Conservation (phyloP, 2,113 vertebrate species). For the Salminus brasiliensis region DNA sequence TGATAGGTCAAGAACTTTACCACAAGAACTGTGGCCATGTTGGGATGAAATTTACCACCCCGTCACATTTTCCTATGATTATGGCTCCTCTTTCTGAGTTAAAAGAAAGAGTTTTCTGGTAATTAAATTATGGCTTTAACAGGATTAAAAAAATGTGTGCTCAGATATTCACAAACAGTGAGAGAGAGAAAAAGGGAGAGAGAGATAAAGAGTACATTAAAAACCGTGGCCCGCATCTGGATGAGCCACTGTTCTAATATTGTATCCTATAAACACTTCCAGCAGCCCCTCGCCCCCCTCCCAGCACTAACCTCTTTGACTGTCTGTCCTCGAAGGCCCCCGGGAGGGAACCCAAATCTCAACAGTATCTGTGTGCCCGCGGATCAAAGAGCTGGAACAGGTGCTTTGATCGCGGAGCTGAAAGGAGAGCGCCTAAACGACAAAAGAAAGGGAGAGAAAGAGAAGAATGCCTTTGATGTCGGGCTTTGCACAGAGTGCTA, state of each 20-base stretch:
- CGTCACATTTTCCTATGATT: too few relatives aligned
- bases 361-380: constrained; percentile 27
- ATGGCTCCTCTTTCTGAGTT: too few relatives aligned
- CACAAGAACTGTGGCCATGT: too few relatives aligned
- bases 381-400: constrained; percentile 49
- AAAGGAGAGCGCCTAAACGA: constrained; percentile 31
- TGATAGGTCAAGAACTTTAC: too few relatives aligned
- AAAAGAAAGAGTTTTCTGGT: too few relatives aligned
- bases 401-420: constrained; percentile 49
- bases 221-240: not conserved
- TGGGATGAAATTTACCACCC: too few relatives aligned
- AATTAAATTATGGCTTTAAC: too few relatives aligned
- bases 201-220: not conserved
- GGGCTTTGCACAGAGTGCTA: constrained; percentile 54
- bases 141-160: too few relatives aligned
- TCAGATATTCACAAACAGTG: too few relatives aligned
- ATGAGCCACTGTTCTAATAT: not conserved
- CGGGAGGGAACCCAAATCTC: constrained; percentile 27
- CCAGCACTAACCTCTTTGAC: constrained; percentile 23
- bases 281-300: not conserved
- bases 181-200: too few relatives aligned
- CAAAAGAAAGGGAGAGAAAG: constrained; percentile 15
- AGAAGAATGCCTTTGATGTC: constrained; percentile 62
- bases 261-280: not conserved
- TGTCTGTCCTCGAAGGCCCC: constrained; percentile 34